Evolutionary conservation across 2,888 invertebrate genomes (phyloP).

Genomic region (Ametastegia equiseti): DNA sequence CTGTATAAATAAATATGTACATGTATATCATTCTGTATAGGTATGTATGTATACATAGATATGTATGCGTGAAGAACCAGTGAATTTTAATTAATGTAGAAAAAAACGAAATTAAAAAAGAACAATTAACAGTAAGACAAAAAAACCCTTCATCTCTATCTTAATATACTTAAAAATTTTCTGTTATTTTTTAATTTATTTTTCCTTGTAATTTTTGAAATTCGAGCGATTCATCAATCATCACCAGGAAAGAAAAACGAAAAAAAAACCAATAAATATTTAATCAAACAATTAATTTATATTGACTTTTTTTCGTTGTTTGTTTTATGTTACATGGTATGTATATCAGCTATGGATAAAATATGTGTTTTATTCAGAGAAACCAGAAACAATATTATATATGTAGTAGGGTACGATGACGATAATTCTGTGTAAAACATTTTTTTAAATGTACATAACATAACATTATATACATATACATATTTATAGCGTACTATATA

Average conservation of each 20-base stretch:
- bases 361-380: neutral
- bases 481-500: neutral
- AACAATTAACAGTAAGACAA: neutral
- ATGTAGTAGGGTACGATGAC: neutral
- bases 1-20: conserved; percentile 48
- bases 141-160: too few species aligned
- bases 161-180: neutral
- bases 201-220: too few species aligned
- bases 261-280: too few species aligned
- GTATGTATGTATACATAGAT: conserved; percentile 1
- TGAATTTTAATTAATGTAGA: neutral
- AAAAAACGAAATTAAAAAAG: neutral
- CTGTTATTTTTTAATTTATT: neutral
- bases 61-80: too few species aligned
- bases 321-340: neutral
- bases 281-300: too few species aligned
- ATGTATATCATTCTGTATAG: neutral
- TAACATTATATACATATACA: neutral
- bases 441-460: conserved; percentile 4
- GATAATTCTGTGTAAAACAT: neutral
- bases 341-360: too few species aligned
- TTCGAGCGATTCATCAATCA: neutral
- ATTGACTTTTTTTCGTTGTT: neutral
- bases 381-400: neutral
- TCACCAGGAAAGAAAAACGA: too few species aligned